phyloP scores from a whole-genome alignment of 2,113 vertebrate species.

The Chroicocephalus ridibundus region DNA sequence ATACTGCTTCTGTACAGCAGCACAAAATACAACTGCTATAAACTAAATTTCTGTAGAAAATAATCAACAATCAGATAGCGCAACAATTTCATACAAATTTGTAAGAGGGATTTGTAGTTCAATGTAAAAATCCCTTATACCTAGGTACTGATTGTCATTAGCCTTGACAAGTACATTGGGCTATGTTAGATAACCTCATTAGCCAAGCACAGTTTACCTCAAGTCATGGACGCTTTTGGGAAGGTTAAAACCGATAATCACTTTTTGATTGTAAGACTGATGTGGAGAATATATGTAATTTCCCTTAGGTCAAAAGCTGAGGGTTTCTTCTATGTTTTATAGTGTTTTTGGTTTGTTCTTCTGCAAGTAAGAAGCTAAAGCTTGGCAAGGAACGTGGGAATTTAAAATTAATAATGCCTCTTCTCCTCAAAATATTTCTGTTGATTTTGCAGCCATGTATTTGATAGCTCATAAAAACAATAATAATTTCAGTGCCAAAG shows the following conservation, averaged over 20 bases:
- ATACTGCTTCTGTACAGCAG: not conserved
- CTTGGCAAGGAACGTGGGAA: not conserved
- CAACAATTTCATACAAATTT: not conserved
- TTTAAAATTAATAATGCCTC: conserved; percentile 15
- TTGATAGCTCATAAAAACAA: not conserved
- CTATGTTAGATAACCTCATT: not conserved
- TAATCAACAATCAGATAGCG: not conserved
- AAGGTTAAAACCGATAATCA: not conserved
- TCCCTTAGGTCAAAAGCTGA: not conserved
- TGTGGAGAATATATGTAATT: not conserved
- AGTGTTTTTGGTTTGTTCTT: not conserved
- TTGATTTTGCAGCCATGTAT: not conserved
- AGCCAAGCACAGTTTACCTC: not conserved
- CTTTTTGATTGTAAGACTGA: not conserved
- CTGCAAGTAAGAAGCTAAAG: not conserved
- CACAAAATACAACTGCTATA: not conserved
- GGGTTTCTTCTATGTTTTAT: not conserved
- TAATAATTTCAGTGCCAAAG: not conserved
- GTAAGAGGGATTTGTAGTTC: not conserved
- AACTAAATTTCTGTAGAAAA: not conserved
- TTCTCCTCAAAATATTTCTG: conserved; percentile 2
- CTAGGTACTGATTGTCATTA: not conserved
- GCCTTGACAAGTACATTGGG: not conserved
- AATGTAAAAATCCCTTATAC: not conserved
- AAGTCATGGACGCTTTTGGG: not conserved